These are phyloP conservation scores for Crenichthys baileyi DNA, from an alignment of 2,797 vertebrate species.

Conservation along the genomic window DNA sequence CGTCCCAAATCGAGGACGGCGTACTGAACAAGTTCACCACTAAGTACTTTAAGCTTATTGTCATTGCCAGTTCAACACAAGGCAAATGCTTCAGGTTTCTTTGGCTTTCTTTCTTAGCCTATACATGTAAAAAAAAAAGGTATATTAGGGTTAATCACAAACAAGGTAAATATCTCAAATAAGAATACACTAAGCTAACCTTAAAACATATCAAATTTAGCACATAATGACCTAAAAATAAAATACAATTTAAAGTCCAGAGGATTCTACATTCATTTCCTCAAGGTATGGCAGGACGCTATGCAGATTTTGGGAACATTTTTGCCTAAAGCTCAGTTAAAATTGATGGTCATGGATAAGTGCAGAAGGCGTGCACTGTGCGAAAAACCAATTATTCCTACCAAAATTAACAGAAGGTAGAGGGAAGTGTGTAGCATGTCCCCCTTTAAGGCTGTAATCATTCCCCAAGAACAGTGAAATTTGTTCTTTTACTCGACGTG, in stretches of 20 bases:
- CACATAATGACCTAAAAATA: not conserved
- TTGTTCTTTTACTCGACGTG: not conserved
- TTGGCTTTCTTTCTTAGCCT: not conserved
- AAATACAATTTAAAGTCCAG: not conserved
- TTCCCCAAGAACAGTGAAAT: not conserved
- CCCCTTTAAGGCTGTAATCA: not conserved
- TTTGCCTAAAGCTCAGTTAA: not conserved
- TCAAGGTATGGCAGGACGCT: not conserved
- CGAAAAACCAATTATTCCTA: not conserved
- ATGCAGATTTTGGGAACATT: not conserved
- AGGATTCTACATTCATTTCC: not conserved
- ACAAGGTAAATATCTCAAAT: not conserved
- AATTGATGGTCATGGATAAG: not conserved
- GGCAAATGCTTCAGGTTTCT: not conserved
- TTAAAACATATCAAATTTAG: not conserved
- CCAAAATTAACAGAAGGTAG: slow-evolving; percentile 2
- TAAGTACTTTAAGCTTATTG: not conserved
- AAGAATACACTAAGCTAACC: not conserved
- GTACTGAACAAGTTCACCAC: not conserved
- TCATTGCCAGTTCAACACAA: too few species aligned
- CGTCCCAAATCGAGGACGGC: not conserved
- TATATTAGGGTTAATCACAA: not conserved
- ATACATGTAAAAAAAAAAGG: not conserved
- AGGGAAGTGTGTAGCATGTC: not conserved
- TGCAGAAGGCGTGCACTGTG: not conserved